Evolutionary conservation across 1,140 invertebrate species (phyloP).

Genomic region (Aphidius ervi): DNA sequence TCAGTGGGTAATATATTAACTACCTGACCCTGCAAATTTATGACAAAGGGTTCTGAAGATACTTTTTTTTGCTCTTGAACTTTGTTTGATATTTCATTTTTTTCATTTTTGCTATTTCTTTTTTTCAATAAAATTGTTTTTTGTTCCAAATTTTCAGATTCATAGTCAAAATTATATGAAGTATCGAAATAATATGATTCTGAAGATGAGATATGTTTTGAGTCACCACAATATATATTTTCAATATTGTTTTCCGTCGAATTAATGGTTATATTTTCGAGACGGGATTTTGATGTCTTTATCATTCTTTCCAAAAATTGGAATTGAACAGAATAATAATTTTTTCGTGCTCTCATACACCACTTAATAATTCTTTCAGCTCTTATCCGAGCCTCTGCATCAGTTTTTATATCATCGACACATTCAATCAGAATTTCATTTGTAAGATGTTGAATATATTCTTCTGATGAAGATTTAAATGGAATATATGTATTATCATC

Average conservation of each 20-base stretch:
- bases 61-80: no score
- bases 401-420: no score
- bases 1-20: no score
- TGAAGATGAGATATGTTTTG: not conserved
- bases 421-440: not conserved
- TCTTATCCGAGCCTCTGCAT: not conserved
- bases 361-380: conserved; percentile 5
- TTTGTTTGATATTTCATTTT: no score
- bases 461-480: not conserved
- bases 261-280: not conserved
- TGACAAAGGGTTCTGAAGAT: no score
- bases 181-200: not conserved
- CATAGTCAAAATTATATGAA: not conserved
- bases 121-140: no score
- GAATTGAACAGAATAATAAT: not conserved
- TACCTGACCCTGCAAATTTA: no score
- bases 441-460: not conserved
- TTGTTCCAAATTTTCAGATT: conserved; percentile 66
- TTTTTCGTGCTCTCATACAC: not conserved
- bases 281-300: not conserved
- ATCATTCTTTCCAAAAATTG: not conserved
- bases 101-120: no score
- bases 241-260: not conserved
- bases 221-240: not conserved
- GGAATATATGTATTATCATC: not conserved